A percentile compares a stretch with the other conserved stretches of the same genome.
phyloP scores from a whole-genome alignment of 2,888 invertebrate genomes.

The Phortica magna region DNA sequence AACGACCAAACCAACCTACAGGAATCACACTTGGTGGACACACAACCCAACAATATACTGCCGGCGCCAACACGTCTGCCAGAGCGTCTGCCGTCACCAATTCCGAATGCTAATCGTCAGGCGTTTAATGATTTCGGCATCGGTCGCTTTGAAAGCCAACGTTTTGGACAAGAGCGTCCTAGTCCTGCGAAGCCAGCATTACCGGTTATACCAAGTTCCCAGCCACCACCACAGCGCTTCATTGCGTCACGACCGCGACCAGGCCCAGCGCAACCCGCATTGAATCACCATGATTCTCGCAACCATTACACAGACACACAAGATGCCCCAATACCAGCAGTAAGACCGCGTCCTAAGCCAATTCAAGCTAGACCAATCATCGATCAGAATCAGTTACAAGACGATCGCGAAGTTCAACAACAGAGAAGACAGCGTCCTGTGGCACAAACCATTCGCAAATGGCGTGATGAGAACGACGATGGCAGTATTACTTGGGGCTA shows the following conservation, averaged over 20 bases:
- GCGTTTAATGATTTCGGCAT: slow-evolving; percentile 73
- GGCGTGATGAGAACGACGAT: slow-evolving; percentile 85
- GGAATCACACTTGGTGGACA: slow-evolving; percentile 75
- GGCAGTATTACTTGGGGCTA: slow-evolving; percentile 93
- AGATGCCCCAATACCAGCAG: slow-evolving; percentile 69
- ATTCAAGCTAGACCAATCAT: slow-evolving; percentile 73
- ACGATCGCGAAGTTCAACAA: slow-evolving; percentile 64
- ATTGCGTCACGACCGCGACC: slow-evolving; percentile 74
- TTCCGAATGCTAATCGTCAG: slow-evolving; percentile 58
- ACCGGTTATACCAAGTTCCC: slow-evolving; percentile 54
- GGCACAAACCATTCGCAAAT: slow-evolving; percentile 85
- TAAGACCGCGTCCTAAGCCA: slow-evolving; percentile 70
- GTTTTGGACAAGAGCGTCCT: slow-evolving; percentile 72
- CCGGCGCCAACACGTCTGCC: slow-evolving; percentile 72
- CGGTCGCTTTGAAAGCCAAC: slow-evolving; percentile 64
- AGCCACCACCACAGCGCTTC: slow-evolving; percentile 79
- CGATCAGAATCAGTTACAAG: slow-evolving; percentile 70
- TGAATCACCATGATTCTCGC: slow-evolving; percentile 65
- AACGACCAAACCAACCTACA: slow-evolving; percentile 72
- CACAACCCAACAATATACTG: slow-evolving; percentile 59
- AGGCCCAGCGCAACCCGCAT: slow-evolving; percentile 50
- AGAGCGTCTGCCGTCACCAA: slow-evolving; percentile 65
- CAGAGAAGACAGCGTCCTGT: slow-evolving; percentile 82
- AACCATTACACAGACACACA: slow-evolving; percentile 69
- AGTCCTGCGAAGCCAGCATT: slow-evolving; percentile 75